Evolutionary conservation across 2,888 invertebrate species (phyloP).

Genomic region (Atethmia centrago): DNA sequence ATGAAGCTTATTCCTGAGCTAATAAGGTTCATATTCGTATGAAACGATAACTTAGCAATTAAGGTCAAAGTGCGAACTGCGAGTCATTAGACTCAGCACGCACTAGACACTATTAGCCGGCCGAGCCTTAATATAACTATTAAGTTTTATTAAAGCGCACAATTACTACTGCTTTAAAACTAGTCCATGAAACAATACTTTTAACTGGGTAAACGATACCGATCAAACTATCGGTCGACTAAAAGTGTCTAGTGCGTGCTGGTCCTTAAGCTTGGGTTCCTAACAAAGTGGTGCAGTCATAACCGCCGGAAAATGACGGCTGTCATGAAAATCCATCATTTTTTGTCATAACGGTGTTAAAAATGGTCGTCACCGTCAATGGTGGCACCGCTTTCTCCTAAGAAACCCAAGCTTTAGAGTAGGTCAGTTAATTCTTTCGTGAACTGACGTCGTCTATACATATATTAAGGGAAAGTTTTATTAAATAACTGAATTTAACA

Average conservation of each 20-base stretch:
- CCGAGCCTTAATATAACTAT: no score
- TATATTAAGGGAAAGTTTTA: constrained; percentile 10
- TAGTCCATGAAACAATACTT: background rate
- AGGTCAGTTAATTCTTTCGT: constrained; percentile 2
- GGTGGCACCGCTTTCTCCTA: background rate
- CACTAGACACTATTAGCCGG: background rate
- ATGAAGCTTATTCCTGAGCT: background rate
- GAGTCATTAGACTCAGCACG: background rate
- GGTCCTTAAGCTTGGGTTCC: background rate
- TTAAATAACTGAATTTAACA: constrained; percentile 9
- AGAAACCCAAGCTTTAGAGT: background rate
- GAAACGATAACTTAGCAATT: background rate
- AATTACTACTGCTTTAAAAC: background rate
- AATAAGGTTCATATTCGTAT: background rate
- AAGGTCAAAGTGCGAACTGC: background rate
- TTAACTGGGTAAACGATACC: constrained; percentile 8
- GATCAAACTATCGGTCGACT: background rate
- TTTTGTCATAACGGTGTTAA: background rate
- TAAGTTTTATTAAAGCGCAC: constrained; percentile 25
- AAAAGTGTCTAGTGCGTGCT: constrained; percentile 7
- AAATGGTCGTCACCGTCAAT: background rate
- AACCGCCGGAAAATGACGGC: background rate
- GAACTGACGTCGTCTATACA: constrained; percentile 9
- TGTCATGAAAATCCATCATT: background rate
- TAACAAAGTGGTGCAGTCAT: background rate